These are phyloP conservation scores for Drosophila rhopaloa DNA, from an alignment of 1,140 invertebrate species.

Conservation along the genomic window DNA sequence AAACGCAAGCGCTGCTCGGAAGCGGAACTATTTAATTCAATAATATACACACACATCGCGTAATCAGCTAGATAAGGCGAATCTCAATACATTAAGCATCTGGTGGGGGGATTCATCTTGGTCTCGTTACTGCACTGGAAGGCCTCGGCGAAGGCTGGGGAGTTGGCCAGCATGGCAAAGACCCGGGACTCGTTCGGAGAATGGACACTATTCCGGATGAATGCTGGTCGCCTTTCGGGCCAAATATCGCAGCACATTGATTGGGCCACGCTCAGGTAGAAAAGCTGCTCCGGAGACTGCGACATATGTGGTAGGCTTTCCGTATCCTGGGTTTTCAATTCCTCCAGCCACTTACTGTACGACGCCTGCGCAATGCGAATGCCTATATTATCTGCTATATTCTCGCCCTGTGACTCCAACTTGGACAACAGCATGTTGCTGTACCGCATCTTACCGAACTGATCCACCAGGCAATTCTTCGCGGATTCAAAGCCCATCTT, in stretches of 20 bases:
- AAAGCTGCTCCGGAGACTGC: slow-evolving; percentile 93
- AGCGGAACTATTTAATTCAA: slow-evolving; percentile 32
- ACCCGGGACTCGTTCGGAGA: slow-evolving; percentile 92
- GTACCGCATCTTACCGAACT: slow-evolving; percentile 91
- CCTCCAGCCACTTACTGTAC: slow-evolving; percentile 87
- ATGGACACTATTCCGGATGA: slow-evolving; percentile 91
- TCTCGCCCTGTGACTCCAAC: slow-evolving; percentile 91
- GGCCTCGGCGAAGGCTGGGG: slow-evolving; percentile 92
- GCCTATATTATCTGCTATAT: slow-evolving; percentile 97
- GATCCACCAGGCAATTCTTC: slow-evolving; percentile 95
- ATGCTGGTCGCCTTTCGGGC: slow-evolving; percentile 2
- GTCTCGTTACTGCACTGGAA: slow-evolving; percentile 91
- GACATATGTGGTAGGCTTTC: slow-evolving; percentile 90
- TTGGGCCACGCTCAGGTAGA: slow-evolving; percentile 97
- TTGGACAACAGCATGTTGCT: slow-evolving; percentile 88
- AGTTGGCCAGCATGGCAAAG: slow-evolving; percentile 94
- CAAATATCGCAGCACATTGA: slow-evolving; percentile 59
- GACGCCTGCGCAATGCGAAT: slow-evolving; percentile 95
- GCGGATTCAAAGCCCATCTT: slow-evolving; percentile 93
- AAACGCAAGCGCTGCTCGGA: slow-evolving; percentile 17
- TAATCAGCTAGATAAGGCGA: not conserved
- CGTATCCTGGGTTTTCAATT: slow-evolving; percentile 84
- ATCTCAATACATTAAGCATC: slow-evolving; percentile 92
- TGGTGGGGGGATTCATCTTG: slow-evolving; percentile 95
- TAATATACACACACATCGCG: slow-evolving; percentile 4